Percentiles rank a stretch among this genome's conserved stretches.
Evolutionary conservation across 1,140 invertebrate species (phyloP).

Genomic region (Drosophila kanapiae): DNA sequence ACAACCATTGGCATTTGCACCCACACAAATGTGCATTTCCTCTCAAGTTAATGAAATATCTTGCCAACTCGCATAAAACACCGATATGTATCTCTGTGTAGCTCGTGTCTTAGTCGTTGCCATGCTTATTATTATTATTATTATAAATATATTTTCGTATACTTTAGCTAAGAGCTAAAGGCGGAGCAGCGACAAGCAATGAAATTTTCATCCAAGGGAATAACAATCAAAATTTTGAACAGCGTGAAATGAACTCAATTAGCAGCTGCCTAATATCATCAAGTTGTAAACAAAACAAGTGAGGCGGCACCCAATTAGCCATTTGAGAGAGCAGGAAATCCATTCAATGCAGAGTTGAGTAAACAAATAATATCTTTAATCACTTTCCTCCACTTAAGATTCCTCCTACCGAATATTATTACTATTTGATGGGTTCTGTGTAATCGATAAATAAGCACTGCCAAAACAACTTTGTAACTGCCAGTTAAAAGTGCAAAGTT

Average conservation of each 20-base stretch:
- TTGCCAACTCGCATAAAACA: constrained; percentile 36
- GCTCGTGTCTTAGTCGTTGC: constrained; percentile 4
- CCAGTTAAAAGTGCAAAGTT: constrained; percentile 5
- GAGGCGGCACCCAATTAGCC: constrained; percentile 35
- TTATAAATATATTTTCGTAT: constrained; percentile 14
- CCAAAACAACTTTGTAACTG: neutral
- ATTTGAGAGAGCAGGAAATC: constrained; percentile 31
- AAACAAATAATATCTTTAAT: constrained; percentile 44
- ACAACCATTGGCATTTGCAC: constrained; percentile 18
- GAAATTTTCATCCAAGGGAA: constrained; percentile 7
- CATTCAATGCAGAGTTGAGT: constrained; percentile 18
- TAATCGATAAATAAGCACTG: constrained; percentile 19
- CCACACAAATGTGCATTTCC: constrained; percentile 39
- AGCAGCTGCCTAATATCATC: constrained; percentile 48
- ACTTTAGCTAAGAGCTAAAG: constrained; percentile 3
- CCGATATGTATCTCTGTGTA: constrained; percentile 4
- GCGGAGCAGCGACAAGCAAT: constrained; percentile 19
- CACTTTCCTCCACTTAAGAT: constrained; percentile 15
- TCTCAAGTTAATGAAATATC: constrained; percentile 48
- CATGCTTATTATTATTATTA: constrained; percentile 6
- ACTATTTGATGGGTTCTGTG: constrained; percentile 7
- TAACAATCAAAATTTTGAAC: constrained; percentile 28
- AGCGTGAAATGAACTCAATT: constrained; percentile 50
- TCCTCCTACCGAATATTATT: neutral
- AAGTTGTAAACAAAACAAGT: constrained; percentile 37